Percentiles rank a stretch among this genome's conserved stretches.
phyloP scores from a whole-genome alignment of 2,113 vertebrate species.

The Lonchura striata region DNA sequence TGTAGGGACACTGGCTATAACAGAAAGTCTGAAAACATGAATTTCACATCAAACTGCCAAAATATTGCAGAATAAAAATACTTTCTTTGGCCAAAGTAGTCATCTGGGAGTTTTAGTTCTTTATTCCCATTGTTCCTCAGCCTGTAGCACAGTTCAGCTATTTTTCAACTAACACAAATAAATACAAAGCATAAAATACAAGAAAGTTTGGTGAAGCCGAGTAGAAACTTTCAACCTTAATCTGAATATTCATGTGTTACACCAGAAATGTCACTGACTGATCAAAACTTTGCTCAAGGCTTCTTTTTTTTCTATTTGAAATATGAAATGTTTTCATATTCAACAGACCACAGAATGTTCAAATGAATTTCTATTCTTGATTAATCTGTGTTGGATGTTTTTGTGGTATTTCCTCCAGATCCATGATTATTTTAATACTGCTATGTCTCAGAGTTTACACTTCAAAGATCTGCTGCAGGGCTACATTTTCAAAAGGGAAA shows the following conservation, averaged over 20 bases:
- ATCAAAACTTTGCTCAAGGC: neutral
- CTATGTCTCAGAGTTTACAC: slow-evolving; percentile 18
- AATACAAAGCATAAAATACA: neutral
- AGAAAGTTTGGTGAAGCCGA: neutral
- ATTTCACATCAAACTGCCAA: neutral
- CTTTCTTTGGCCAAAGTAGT: neutral
- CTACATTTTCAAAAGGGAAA: slow-evolving; percentile 20
- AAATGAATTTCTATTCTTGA: slow-evolving; percentile 50
- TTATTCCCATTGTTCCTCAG: neutral
- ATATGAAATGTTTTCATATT: slow-evolving; percentile 44
- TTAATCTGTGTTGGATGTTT: slow-evolving; percentile 14
- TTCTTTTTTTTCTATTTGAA: slow-evolving; percentile 6
- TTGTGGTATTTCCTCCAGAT: slow-evolving; percentile 16
- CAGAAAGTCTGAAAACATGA: neutral
- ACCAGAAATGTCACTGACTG: slow-evolving; percentile 1
- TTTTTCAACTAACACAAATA: neutral
- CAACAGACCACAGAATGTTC: slow-evolving; percentile 24
- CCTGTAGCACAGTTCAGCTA: neutral
- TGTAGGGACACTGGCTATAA: neutral
- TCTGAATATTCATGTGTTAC: neutral
- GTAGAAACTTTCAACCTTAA: neutral
- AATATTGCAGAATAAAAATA: neutral
- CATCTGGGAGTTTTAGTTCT: neutral
- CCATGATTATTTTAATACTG: slow-evolving; percentile 42
- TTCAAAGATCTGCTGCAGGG: slow-evolving; percentile 43